Percentiles rank a stretch among this genome's conserved stretches.
Evolutionary conservation across 2,113 vertebrate genomes (phyloP).

Genomic region (Anoplopoma fimbria): DNA sequence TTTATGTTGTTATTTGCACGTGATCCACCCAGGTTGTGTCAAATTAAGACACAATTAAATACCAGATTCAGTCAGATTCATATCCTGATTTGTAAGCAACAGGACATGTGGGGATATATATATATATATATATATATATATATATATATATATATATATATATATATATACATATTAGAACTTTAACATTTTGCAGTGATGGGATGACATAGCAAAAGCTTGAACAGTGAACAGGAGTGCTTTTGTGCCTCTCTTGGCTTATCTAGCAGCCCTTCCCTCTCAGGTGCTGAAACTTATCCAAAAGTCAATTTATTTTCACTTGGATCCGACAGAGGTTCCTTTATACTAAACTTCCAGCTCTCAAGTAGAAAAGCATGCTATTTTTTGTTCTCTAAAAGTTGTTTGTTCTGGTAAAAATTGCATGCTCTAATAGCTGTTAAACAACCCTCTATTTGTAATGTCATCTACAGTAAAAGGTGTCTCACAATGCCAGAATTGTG

Average conservation of each 20-base stretch:
- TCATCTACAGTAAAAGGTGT: neutral
- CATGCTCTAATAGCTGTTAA: neutral
- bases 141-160: too few species aligned
- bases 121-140: too few species aligned
- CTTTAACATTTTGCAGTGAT: conserved; percentile 13
- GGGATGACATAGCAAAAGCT: conserved; percentile 8
- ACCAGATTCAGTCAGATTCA: conserved; percentile 33
- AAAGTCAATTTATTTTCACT: conserved; percentile 44
- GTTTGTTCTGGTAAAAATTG: neutral
- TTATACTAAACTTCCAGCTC: conserved; percentile 30
- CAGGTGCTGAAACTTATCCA: conserved; percentile 57
- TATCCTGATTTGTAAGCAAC: conserved; percentile 17
- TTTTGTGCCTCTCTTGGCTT: conserved; percentile 52
- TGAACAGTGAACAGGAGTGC: conserved; percentile 47
- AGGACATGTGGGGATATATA: neutral
- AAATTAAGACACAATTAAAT: conserved; percentile 32
- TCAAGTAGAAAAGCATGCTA: neutral
- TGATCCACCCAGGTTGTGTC: conserved; percentile 8
- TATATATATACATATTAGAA: conserved; percentile 14
- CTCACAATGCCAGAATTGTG: neutral
- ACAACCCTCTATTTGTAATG: neutral
- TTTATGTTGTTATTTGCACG: conserved; percentile 32
- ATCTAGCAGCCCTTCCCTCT: conserved; percentile 16
- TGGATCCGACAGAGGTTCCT: conserved; percentile 30
- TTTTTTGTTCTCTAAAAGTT: neutral